Conservation (phyloP, 2,113 vertebrate species). For the Macaca mulatta region DNA sequence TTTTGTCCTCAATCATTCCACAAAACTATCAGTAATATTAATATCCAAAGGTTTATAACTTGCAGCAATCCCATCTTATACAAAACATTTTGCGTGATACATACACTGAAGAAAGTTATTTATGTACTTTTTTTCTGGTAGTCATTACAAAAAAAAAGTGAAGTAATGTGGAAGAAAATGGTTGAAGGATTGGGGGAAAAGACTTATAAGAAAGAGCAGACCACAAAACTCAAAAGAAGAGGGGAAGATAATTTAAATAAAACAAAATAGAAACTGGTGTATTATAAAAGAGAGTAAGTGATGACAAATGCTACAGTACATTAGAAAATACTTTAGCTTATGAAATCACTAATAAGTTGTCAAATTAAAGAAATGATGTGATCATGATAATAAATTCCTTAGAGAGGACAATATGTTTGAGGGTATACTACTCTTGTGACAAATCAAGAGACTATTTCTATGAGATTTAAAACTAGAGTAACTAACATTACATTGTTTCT, state of each 20-base stretch:
- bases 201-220: not conserved
- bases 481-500: not conserved
- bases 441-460: not conserved
- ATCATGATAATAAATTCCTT: not conserved
- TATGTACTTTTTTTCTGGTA: not conserved
- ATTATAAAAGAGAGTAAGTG: not conserved
- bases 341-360: not conserved
- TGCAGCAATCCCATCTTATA: not conserved
- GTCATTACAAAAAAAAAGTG: not conserved
- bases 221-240: not conserved
- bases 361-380: not conserved
- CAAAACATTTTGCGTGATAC: not conserved
- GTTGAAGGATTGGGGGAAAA: rapidly evolving
- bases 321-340: not conserved
- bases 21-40: not conserved
- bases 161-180: not conserved
- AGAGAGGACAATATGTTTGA: not conserved
- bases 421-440: not conserved
- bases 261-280: not conserved
- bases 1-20: not conserved
- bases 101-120: not conserved
- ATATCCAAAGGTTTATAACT: not conserved
- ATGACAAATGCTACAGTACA: not conserved
- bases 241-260: not conserved
- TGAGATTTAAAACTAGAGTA: constrained; percentile 9